Evolutionary conservation across 2,797 vertebrate species (phyloP).

Genomic region (Myotis myotis): DNA sequence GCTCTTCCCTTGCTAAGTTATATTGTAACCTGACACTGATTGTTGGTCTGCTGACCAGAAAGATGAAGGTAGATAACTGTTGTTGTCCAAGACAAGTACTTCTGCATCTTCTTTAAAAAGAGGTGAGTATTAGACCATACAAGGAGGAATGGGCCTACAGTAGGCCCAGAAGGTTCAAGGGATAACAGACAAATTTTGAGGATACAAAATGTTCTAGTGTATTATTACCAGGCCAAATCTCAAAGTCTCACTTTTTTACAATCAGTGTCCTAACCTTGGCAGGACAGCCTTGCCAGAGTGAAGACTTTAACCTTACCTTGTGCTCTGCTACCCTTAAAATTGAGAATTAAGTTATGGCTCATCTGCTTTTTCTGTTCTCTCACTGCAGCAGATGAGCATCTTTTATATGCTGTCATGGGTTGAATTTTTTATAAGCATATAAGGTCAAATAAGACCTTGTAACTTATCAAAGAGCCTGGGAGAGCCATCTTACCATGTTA

Average conservation of each 20-base stretch:
- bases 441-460: not conserved
- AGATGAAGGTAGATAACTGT: not conserved
- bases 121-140: not conserved
- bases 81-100: slow-evolving; percentile 7
- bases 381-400: not conserved
- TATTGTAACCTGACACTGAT: not conserved
- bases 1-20: not conserved
- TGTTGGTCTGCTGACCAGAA: not conserved
- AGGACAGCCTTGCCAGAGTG: not conserved
- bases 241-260: not conserved
- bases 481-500: not conserved
- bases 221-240: not conserved
- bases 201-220: not conserved
- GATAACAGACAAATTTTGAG: not conserved
- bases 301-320: not conserved
- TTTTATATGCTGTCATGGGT: not conserved
- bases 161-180: not conserved
- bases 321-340: not conserved
- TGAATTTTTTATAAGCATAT: not conserved
- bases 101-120: not conserved
- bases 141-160: not conserved
- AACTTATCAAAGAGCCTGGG: not conserved
- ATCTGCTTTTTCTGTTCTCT: not conserved
- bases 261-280: not conserved
- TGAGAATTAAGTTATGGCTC: not conserved